A percentile compares a stretch with the other conserved stretches of the same genome.
These are phyloP conservation scores for Apotomis capreana DNA, from an alignment of 2,888 invertebrate genomes.

Conservation along the genomic window DNA sequence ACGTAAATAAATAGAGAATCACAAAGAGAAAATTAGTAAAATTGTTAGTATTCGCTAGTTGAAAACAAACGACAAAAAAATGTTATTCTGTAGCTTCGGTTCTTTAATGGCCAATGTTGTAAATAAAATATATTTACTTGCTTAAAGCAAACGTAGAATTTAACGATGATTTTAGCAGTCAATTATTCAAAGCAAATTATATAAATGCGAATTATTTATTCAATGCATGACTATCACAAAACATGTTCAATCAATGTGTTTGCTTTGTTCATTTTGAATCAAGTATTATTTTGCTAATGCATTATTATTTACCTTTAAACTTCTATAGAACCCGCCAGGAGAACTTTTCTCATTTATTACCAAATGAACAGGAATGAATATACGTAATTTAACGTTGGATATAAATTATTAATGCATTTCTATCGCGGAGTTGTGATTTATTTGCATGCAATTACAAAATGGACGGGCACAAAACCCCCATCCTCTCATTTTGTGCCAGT, in stretches of 20 bases:
- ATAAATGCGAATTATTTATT: constrained; percentile 20
- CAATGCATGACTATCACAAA: constrained; percentile 6
- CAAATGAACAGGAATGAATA: constrained; percentile 25
- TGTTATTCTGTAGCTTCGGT: no score
- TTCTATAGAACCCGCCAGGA: constrained; percentile 10
- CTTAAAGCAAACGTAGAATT: background rate
- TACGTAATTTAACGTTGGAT: constrained; percentile 12
- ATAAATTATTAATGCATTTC: constrained; percentile 25
- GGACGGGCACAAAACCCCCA: background rate
- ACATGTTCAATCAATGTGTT: constrained; percentile 29
- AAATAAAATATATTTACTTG: no score
- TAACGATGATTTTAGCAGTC: background rate
- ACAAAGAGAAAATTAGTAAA: no score
- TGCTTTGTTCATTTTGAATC: constrained; percentile 20
- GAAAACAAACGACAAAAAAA: no score
- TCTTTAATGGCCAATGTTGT: no score
- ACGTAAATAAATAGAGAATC: no score
- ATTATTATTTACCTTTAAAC: constrained; percentile 23
- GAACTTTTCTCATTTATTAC: constrained; percentile 27
- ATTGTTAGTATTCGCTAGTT: no score
- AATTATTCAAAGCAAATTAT: constrained; percentile 4
- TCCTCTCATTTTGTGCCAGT: background rate
- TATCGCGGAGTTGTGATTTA: constrained; percentile 14
- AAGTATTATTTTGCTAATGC: background rate
- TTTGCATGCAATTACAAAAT: constrained; percentile 11